Evolutionary conservation across 2,113 vertebrate species (phyloP).

Genomic region (Pimephales promelas): DNA sequence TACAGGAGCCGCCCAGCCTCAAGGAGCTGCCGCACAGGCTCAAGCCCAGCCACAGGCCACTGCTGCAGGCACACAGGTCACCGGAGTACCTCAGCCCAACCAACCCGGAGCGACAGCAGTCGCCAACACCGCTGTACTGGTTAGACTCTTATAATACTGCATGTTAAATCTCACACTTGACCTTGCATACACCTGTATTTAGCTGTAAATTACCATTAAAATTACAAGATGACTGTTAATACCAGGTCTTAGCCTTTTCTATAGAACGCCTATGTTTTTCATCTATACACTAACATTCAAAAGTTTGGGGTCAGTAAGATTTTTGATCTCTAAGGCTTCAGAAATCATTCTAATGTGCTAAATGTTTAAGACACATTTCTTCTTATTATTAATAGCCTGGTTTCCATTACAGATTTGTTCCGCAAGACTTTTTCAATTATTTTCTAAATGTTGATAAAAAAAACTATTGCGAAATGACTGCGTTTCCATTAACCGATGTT

Average conservation of each 20-base stretch:
- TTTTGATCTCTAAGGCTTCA: neutral
- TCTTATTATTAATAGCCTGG: neutral
- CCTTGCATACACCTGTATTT: neutral
- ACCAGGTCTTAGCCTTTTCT: neutral
- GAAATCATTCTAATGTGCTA: neutral
- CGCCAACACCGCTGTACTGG: slow-evolving; percentile 88
- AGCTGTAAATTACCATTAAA: neutral
- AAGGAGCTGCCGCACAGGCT: slow-evolving; percentile 71
- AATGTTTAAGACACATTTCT: neutral
- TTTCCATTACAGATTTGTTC: too few relatives aligned
- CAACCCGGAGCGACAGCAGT: slow-evolving; percentile 81
- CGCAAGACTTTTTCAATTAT: too few relatives aligned
- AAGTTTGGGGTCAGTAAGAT: neutral
- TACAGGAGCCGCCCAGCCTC: slow-evolving; percentile 71
- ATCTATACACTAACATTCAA: neutral
- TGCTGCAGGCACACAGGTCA: slow-evolving; percentile 49
- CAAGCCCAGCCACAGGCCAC: slow-evolving; percentile 74
- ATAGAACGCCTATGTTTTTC: neutral
- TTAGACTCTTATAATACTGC: slow-evolving; percentile 70
- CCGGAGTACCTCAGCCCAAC: slow-evolving; percentile 80
- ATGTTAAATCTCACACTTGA: neutral
- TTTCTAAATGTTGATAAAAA: too few relatives aligned
- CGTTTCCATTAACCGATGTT: too few relatives aligned
- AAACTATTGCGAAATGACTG: too few relatives aligned
- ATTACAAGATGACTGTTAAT: neutral